These are phyloP conservation scores for Darevskia mixta DNA, from an alignment of 2,797 vertebrate genomes.

Conservation along the genomic window DNA sequence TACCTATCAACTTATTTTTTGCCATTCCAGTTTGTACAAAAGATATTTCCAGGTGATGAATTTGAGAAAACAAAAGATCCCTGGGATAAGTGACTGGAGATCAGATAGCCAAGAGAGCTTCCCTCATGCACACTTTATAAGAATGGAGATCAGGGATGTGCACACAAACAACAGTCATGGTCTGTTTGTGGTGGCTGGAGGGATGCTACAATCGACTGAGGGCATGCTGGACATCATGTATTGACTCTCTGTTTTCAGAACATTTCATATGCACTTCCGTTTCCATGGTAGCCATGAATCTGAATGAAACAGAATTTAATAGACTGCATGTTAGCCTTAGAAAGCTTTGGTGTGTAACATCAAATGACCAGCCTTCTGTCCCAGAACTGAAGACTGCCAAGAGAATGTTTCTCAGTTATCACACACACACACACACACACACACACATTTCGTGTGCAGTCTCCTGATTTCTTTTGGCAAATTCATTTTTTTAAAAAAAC, in stretches of 20 bases:
- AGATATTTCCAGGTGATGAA: not conserved
- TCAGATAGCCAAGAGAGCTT: not conserved
- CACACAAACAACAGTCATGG: slow-evolving; percentile 7
- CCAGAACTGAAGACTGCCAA: slow-evolving; percentile 25
- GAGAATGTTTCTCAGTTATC: not conserved
- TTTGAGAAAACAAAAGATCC: not conserved
- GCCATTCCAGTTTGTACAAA: no score
- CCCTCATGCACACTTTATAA: not conserved
- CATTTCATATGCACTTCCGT: not conserved
- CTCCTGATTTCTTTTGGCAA: slow-evolving; percentile 11
- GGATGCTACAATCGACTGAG: slow-evolving; percentile 36
- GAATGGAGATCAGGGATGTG: not conserved
- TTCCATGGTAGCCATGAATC: slow-evolving; percentile 41
- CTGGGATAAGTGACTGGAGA: not conserved
- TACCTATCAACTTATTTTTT: not conserved
- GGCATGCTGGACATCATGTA: slow-evolving; percentile 30
- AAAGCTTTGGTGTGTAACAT: slow-evolving; percentile 24
- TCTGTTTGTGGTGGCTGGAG: slow-evolving; percentile 52
- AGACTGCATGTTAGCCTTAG: slow-evolving; percentile 42
- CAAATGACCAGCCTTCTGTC: slow-evolving; percentile 40
- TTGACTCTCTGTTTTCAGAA: slow-evolving; percentile 55
- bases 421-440: not conserved
- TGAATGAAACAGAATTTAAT: slow-evolving; percentile 8
- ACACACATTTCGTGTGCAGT: not conserved
- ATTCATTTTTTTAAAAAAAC: no score